These are phyloP conservation scores for Limnephilus lunatus DNA, from an alignment of 2,888 invertebrate genomes.

Conservation along the genomic window DNA sequence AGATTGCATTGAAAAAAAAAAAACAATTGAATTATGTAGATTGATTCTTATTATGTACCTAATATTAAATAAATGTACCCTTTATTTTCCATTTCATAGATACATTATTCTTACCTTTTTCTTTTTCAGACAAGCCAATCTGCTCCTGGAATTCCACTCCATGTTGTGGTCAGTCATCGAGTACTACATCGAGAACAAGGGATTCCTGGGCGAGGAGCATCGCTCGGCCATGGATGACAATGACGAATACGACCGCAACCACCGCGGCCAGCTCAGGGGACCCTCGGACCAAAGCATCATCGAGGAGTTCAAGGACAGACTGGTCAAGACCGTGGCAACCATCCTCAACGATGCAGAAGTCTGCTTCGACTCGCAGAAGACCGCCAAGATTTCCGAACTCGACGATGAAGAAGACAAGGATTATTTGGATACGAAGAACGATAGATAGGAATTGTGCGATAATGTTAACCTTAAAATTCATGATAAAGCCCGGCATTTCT, in stretches of 20 bases:
- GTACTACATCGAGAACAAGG: conserved; percentile 75
- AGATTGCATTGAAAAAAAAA: too few species aligned
- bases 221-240: conserved; percentile 19
- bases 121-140: conserved; percentile 74
- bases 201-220: conserved; percentile 51
- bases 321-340: conserved; percentile 67
- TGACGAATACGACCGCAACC: conserved; percentile 17
- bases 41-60: too few species aligned
- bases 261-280: not conserved
- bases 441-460: not conserved
- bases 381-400: not conserved
- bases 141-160: conserved; percentile 73
- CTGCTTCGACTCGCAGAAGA: not conserved
- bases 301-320: conserved; percentile 66
- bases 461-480: too few species aligned
- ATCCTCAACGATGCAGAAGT: conserved; percentile 66
- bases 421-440: not conserved
- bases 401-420: not conserved
- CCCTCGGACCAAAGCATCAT: conserved; percentile 61
- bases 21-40: too few species aligned
- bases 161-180: conserved; percentile 75
- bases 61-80: too few species aligned
- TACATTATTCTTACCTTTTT: not conserved
- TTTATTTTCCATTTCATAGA: not conserved
- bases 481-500: too few species aligned